Base-by-base conservation (phyloP, 2,113 vertebrate species). In the Stigmatopora argus region DNA sequence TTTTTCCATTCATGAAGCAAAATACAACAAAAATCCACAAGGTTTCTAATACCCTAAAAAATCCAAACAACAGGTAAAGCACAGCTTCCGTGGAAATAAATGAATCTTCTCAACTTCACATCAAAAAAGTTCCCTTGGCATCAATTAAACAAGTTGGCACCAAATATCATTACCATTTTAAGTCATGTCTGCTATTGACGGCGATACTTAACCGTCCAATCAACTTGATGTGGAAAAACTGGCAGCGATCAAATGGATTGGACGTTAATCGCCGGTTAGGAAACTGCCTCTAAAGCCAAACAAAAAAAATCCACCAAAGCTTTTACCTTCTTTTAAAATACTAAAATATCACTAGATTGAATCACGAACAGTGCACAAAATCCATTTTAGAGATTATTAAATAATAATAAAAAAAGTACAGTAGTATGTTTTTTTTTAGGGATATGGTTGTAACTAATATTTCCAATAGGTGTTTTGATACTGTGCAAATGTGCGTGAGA, bases 341-440 rank as follows among this genome's bases (percentile, higher is more conserved):
- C 67, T 66, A 41, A 44, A 44, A 74, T 45, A 64, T 70, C 46
- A 21, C 44, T 34, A 71, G 72, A 62, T 13, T 74, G 72, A 47
- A 58, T 17, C 47, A 19, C 44, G 18, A 45, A 73, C 79, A 84
- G 82, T 83, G 83, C 77, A 72, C 62, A 47, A 48, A 72, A 77
- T 31, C 62, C 12, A 62, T 59, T 51, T 34, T 78, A 83, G 83
- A 67, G 38, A 60, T 81, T 62, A 47, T 63, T 47, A 17, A 62
- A 68, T 17, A 17, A 48, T 14, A 60, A 69, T 69, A 15, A n/a
- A 61, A 48, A 0, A 41, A 69, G 60, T 59, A 78, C 78, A 85
- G 83, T 80, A 83, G 79, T 73, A 60, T n/a, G 10, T 58, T 35
- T 19, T n/a, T 38, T 11, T 35, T 9, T 0, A 17, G 58, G n/a